These are phyloP conservation scores for Leptinotarsa haldemani DNA, from an alignment of 2,888 invertebrate genomes.

Conservation along the genomic window DNA sequence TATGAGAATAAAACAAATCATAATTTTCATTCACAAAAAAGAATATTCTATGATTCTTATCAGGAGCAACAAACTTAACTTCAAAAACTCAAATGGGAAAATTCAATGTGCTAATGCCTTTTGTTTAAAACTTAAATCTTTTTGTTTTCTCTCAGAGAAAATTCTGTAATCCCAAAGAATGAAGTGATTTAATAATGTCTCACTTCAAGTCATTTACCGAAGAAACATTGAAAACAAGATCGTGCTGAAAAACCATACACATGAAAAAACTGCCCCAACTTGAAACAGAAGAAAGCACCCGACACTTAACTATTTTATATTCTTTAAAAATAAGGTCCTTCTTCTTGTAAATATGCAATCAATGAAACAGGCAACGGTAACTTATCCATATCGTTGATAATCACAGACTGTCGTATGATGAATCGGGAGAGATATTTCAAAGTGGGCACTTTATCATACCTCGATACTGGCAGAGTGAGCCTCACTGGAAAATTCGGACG, in stretches of 20 bases:
- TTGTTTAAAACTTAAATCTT: too few species aligned
- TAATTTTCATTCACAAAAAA: too few species aligned
- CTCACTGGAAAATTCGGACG: constrained; percentile 80
- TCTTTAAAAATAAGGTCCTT: constrained; percentile 50
- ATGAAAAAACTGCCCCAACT: constrained; percentile 33
- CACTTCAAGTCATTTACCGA: not conserved
- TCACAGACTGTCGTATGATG: constrained; percentile 76
- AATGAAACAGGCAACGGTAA: constrained; percentile 74
- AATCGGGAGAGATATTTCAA: constrained; percentile 81
- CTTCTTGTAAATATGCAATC: constrained; percentile 69
- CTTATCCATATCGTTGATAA: constrained; percentile 76
- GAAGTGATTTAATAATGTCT: not conserved
- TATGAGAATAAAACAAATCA: too few species aligned
- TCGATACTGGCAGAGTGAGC: constrained; percentile 78
- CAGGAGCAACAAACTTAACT: too few species aligned
- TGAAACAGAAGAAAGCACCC: constrained; percentile 33
- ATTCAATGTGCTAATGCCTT: too few species aligned
- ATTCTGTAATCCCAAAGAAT: not conserved
- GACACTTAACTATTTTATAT: constrained; percentile 19
- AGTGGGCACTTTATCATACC: constrained; percentile 77
- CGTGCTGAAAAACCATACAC: constrained; percentile 11
- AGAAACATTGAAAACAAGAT: not conserved
- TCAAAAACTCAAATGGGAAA: too few species aligned
- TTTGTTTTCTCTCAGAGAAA: not conserved
- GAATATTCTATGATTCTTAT: too few species aligned